Evolutionary conservation across 2,797 vertebrate species (phyloP).

Genomic region (Ispidina lecontei): DNA sequence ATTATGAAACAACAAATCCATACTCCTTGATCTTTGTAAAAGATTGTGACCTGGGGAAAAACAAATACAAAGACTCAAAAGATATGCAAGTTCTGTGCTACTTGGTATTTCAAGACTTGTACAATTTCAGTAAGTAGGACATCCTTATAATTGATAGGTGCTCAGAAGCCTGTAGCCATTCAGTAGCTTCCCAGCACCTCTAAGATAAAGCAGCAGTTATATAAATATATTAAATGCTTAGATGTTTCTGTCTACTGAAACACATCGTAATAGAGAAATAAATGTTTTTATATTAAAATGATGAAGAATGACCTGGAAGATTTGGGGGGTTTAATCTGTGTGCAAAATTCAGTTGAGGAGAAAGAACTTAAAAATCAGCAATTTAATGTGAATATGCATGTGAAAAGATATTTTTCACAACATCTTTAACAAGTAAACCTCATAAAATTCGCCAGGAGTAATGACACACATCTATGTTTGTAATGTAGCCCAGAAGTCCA

Average conservation of each 20-base stretch:
- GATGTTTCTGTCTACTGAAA: background rate
- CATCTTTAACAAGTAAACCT: background rate
- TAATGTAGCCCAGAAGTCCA: background rate
- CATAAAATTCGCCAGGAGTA: background rate
- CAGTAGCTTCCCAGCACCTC: background rate
- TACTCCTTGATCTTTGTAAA: background rate
- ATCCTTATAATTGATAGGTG: background rate
- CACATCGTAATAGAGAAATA: fast-evolving
- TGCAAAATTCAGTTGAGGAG: background rate
- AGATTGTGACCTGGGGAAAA: background rate
- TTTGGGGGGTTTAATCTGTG: background rate
- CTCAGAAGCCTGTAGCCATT: background rate
- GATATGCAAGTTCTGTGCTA: fast-evolving
- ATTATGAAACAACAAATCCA: background rate
- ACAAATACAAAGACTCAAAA: background rate
- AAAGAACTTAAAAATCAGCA: background rate
- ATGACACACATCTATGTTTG: fast-evolving
- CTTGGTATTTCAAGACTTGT: background rate
- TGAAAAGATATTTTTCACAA: background rate
- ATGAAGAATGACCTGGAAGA: background rate
- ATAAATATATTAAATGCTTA: background rate
- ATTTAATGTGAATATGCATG: background rate
- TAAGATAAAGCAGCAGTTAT: background rate
- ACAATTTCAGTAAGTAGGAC: background rate
- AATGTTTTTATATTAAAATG: background rate